Base-by-base conservation (phyloP, 2,888 invertebrate species). In the Drosophila hamatofila region DNA sequence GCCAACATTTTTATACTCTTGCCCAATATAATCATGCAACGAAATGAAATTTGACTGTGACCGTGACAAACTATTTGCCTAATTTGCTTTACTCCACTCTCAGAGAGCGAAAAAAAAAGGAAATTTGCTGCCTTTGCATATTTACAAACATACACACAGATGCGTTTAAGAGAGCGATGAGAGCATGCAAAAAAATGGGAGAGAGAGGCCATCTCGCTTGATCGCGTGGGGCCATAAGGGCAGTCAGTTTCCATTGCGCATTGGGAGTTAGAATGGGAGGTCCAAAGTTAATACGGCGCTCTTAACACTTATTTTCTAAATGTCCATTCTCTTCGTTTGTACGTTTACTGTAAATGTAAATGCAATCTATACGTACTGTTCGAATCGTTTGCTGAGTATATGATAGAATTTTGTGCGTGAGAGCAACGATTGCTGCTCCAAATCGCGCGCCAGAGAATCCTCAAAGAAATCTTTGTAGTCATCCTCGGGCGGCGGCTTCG, bases 371-470 rank as follows among this genome's bases (percentile, higher is more conserved):
- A 83, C 85, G 25, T 58, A 86, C 91, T 88, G 76, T 67, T 81
- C 65, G 18, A 91, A 79, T 37, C 81, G 69, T 23, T 76, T 75
- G 5, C 73, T 78, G 8, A 91, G 74, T 48, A 85, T 80, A 12
- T 78, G 69, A 35, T 91, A 91, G 69, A 91, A 87, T 30, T 74
- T 81, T 42, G 55, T 70, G 21, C 91, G 78, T 2, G 91, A 80
- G 6, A 90, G 62, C 8, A 90, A 48, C 0, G 91, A 72, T 21
- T 84, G 52, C 41, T 63, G 21, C 11, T 54, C 56, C 3, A 63
- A 67, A 16, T 30, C 44, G 30, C 75, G 58, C 12, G 39, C 42
- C 23, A 60, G 2, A 0, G 42, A 18, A 16, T 56, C 56, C 30
- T 84, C 71, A 41, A 87, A 87, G 61, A 86, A 83, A 27, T 84